Base-by-base conservation (phyloP, 1,140 invertebrate species). In the Drosophila eugracilis region DNA sequence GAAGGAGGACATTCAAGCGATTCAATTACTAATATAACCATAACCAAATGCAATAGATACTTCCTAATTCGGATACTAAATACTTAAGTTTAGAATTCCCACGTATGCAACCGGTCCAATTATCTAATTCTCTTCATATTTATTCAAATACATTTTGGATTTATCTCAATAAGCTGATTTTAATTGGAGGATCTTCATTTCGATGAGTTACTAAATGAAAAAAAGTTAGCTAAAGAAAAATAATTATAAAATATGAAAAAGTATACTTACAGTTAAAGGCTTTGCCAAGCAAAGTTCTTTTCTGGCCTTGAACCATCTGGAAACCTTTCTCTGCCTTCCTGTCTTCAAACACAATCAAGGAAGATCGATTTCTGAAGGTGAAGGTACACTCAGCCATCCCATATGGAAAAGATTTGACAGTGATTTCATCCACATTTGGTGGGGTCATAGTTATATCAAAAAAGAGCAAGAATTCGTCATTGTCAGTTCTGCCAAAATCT, bases 401-500 rank as follows among this genome's bases (percentile, higher is more conserved):
- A 41, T 73, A 89, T 7, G 32, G 39, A 3, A 88, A 73, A 7
- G 50, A 78, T 15, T 58, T 75, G 1, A 88, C 44, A 0, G 17
- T 9, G 4, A 88, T 47, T 9, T 75, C 53, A 0, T 72, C 6
- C 5, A 88, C 84, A 42, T 73, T 32, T 5, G 75, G 84, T 0
- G 83, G 84, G 17, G 67, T 19, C 1, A 26, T 19, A 0, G 58
- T 9, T 0, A 1, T 1, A 0, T 21, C 6, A 0, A 58, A 7
- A 30, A 55, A 22, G 52, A 88, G 48, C 12, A 5, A 1, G 1
- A 50, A 39, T 6, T 53, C 32, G 24, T 86, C 30, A 10, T 49
- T 22, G 5, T 34, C 60, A 5, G 92, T 84, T 0, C 93, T 72
- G 21, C 92, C 90, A 57, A 93, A 92, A 30, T 92, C 89, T 5